Conservation (phyloP, 1,140 invertebrate species). For the Chionoecetes opilio region DNA sequence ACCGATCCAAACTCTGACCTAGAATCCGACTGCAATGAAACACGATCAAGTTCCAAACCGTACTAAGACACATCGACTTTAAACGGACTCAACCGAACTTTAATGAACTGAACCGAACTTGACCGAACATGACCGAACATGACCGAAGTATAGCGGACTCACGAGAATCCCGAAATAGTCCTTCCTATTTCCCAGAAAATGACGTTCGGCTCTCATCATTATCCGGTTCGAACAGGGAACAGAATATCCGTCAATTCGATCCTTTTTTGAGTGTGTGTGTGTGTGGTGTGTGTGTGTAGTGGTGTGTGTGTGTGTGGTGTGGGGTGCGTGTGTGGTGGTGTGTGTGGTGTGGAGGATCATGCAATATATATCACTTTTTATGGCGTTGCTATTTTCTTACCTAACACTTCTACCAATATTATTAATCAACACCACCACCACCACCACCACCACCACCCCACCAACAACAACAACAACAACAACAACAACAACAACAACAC, state of each 20-base stretch:
- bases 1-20: neutral
- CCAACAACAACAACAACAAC: too few species aligned
- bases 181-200: neutral
- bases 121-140: too few species aligned
- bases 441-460: neutral
- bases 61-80: neutral
- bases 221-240: neutral
- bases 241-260: constrained; percentile 2
- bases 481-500: too few species aligned
- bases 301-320: too few species aligned
- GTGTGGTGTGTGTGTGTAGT: too few species aligned
- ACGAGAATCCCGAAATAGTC: too few species aligned
- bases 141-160: too few species aligned
- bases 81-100: neutral
- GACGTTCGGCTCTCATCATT: neutral
- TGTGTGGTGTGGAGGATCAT: too few species aligned
- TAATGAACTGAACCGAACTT: neutral
- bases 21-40: too few species aligned
- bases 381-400: too few species aligned
- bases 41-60: neutral
- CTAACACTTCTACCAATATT: neutral
- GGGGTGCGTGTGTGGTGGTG: too few species aligned
- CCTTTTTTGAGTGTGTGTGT: neutral
- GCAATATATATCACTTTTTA: too few species aligned
- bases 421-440: neutral